These are phyloP conservation scores for Cosmopolites sordidus DNA, from an alignment of 2,888 invertebrate species.

Conservation along the genomic window DNA sequence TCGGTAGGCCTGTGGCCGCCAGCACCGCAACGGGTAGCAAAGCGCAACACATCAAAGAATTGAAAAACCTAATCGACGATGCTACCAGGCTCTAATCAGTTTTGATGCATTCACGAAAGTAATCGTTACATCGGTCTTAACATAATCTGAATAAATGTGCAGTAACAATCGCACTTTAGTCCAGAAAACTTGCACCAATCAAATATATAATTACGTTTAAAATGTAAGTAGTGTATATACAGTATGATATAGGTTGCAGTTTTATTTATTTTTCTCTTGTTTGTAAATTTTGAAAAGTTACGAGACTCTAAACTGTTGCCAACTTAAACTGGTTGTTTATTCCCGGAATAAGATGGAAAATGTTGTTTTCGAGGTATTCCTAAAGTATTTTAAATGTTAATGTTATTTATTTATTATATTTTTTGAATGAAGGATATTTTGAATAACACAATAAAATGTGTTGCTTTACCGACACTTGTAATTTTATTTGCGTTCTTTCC, in stretches of 20 bases:
- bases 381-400: conserved; percentile 20
- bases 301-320: no score
- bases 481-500: conserved; percentile 4
- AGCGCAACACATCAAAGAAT: conserved; percentile 84
- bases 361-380: conserved; percentile 8
- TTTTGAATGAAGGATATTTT: conserved; percentile 14
- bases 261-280: conserved; percentile 13
- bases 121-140: no score
- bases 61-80: conserved; percentile 67
- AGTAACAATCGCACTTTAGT: no score
- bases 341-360: conserved; percentile 1
- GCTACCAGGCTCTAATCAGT: conserved; percentile 24
- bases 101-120: no score
- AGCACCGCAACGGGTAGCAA: conserved; percentile 98
- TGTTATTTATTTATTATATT: conserved; percentile 23
- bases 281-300: conserved; percentile 4
- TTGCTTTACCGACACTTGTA: conserved; percentile 11
- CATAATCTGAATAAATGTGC: no score
- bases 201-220: conserved; percentile 16
- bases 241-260: conserved; percentile 16
- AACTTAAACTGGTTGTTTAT: no score
- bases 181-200: conserved; percentile 18
- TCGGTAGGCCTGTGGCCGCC: conserved; percentile 84
- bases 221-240: conserved; percentile 22
- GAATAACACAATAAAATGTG: conserved; percentile 20